Conservation (phyloP, 1,140 invertebrate genomes). For the Cyrtorhinus lividipennis region DNA sequence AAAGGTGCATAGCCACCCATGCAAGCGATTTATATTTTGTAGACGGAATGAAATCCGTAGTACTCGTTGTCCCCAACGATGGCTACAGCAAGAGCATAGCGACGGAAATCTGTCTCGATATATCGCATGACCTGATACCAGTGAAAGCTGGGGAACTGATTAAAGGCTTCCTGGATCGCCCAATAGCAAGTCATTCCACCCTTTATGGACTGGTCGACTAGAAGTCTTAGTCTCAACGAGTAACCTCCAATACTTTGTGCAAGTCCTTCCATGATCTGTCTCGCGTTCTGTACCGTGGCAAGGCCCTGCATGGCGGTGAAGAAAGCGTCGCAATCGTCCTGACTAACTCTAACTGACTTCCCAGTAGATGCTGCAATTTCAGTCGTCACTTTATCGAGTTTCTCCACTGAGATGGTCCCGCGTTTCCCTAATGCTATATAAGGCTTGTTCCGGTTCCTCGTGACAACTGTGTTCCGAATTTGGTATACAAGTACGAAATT, state of each 20-base stretch:
- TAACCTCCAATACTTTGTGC: neutral
- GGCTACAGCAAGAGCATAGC: neutral
- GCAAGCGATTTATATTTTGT: neutral
- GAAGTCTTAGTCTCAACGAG: neutral
- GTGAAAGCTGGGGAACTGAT: neutral
- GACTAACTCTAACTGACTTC: neutral
- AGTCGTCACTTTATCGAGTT: neutral
- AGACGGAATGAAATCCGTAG: neutral
- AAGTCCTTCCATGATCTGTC: neutral
- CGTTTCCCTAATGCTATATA: neutral
- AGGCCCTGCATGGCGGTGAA: neutral
- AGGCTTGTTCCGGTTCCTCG: no score
- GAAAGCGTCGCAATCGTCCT: neutral
- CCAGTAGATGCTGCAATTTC: neutral
- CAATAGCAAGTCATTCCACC: neutral
- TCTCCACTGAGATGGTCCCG: neutral
- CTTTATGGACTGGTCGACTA: neutral
- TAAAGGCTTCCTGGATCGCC: neutral
- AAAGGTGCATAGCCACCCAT: neutral
- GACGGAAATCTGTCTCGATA: neutral
- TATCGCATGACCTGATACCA: neutral
- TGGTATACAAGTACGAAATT: no score
- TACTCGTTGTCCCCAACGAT: neutral
- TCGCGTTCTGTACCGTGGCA: neutral
- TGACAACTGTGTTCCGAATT: no score